These are phyloP conservation scores for Exocentrus adspersus DNA, from an alignment of 2,888 invertebrate species.

Conservation along the genomic window DNA sequence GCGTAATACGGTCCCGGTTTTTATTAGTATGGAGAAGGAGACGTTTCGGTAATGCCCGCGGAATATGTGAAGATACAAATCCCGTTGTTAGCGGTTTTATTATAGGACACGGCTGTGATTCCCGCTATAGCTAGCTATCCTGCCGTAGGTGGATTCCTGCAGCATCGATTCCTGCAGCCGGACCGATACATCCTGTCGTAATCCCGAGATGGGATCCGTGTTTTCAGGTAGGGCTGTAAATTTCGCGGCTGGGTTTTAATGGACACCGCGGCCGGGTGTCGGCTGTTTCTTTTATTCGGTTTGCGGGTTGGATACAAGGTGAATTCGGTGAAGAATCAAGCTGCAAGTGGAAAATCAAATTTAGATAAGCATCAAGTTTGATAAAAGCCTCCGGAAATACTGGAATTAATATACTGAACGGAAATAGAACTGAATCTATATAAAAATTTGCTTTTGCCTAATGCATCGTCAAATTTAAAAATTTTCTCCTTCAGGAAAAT, in stretches of 20 bases:
- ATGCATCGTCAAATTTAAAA: too few species aligned
- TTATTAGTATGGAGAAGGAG: slow-evolving; percentile 21
- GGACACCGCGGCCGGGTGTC: not conserved
- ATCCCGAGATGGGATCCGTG: slow-evolving; percentile 46
- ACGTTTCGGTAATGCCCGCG: slow-evolving; percentile 49
- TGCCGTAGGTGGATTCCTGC: too few species aligned
- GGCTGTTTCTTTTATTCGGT: too few species aligned
- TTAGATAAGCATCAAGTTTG: too few species aligned
- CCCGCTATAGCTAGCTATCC: slow-evolving; percentile 39
- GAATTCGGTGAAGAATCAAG: too few species aligned
- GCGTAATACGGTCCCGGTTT: slow-evolving; percentile 16
- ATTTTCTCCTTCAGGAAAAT: too few species aligned
- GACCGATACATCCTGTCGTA: slow-evolving; percentile 59
- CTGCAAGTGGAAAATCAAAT: too few species aligned
- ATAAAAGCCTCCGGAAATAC: too few species aligned
- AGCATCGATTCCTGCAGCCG: slow-evolving; percentile 32
- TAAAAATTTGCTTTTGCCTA: too few species aligned
- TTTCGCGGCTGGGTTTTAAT: not conserved
- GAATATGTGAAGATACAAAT: slow-evolving; percentile 59
- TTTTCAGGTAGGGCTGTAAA: not conserved
- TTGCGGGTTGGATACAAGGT: too few species aligned
- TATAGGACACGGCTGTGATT: slow-evolving; percentile 61
- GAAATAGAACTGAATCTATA: too few species aligned
- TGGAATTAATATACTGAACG: too few species aligned
- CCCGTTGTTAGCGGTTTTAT: slow-evolving; percentile 60